Evolutionary conservation across 2,888 invertebrate species (phyloP), one percentile per base, ranked within the genome.

Genomic region (Philereme transversata): DNA sequence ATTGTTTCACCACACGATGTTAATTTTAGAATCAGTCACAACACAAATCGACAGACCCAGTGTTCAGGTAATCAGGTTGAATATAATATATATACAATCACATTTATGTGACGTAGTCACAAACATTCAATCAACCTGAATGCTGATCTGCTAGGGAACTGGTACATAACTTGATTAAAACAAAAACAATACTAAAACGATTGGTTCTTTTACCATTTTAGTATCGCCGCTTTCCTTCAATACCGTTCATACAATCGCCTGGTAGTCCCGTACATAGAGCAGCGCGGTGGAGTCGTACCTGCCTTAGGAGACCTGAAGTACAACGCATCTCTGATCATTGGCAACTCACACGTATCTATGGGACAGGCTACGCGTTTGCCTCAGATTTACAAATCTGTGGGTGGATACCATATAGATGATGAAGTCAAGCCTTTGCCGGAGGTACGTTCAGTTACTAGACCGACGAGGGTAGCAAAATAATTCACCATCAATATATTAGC

Each of bases 361-460:
- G 82, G 84, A 5, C 63, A 57, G 7, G 64, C 80, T 1, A 57
- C 70, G 0, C 69, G 73, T 4, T 44, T 87, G 5, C 88, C 88
- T 0, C 84, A 81, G 51, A 83, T 70, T 48, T 87, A 82, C 57
- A 83, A 79, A 54, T 56, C 74, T 4, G 68, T 88, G 38, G 86
- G 79, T 40, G 88, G 88, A 7, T 87, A 84, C 50, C 87, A 89
- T 52, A 82, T 89, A 34, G 72, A 82, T 5, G 70, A 76, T 2
- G 59, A 75, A 1, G 55, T 78, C 0, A 70, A 78, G 40, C 83
- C 87, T 4, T 72, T 88, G 54, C 81, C 88, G 7, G 63, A 77
- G 65, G 85, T 86, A 65, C 44, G 45, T 43, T n/a, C 3, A 43
- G 10, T 10, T 10, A 22, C 22, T 2, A 22, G 22, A 22, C 22